Conservation (phyloP, 2,888 invertebrate species). For the Brenthis daphne region DNA sequence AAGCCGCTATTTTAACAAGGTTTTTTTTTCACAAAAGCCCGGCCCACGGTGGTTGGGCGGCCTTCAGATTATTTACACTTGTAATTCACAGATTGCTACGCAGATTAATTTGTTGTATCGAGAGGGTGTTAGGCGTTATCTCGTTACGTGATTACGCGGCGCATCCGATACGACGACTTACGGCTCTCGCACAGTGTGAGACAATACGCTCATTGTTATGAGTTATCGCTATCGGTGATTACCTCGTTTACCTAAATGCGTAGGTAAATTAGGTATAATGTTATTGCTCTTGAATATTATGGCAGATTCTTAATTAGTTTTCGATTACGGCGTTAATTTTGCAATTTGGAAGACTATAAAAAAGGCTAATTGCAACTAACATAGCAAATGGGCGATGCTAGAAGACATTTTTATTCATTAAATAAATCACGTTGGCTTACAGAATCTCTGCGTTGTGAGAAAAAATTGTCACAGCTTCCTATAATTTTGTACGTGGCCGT, state of each 20-base stretch:
- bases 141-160: constrained; percentile 59
- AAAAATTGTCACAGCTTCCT: constrained; percentile 78
- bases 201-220: constrained; percentile 31
- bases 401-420: constrained; percentile 80
- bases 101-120: constrained; percentile 69
- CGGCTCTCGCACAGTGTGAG: constrained; percentile 26
- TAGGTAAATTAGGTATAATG: constrained; percentile 26
- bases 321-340: constrained; percentile 48
- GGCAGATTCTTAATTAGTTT: constrained; percentile 42
- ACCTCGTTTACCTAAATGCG: constrained; percentile 26
- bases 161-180: constrained; percentile 44
- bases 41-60: constrained; percentile 80
- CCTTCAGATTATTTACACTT: constrained; percentile 80
- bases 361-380: constrained; percentile 71
- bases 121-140: constrained; percentile 57
- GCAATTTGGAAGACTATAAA: constrained; percentile 66
- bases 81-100: constrained; percentile 75
- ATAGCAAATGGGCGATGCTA: constrained; percentile 57
- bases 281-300: constrained; percentile 3
- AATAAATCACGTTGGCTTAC: constrained; percentile 75
- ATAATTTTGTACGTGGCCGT: constrained; percentile 80
- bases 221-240: constrained; percentile 31
- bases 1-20: constrained; percentile 81
- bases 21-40: constrained; percentile 75
- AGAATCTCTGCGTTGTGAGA: constrained; percentile 62